A percentile compares a stretch with the other conserved stretches of the same genome.
These are phyloP conservation scores for Desoria tigrina DNA, from an alignment of 2,888 invertebrate species.

Conservation along the genomic window DNA sequence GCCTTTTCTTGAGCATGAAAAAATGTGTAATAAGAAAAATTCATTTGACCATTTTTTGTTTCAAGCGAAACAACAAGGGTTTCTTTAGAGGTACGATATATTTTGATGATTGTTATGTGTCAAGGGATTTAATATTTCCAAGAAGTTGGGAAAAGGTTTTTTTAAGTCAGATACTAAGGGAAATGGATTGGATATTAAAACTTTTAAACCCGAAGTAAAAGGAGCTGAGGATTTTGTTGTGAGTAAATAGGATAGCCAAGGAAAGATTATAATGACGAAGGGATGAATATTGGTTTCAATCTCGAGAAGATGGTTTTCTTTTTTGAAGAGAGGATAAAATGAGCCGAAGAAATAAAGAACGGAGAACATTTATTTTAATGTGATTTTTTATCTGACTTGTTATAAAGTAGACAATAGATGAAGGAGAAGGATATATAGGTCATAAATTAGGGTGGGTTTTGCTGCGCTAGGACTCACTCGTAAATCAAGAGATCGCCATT, in stretches of 20 bases:
- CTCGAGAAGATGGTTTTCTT: constrained; percentile 17
- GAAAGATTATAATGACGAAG: constrained; percentile 14
- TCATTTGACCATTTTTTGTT: constrained; percentile 19
- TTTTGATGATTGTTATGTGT: constrained; percentile 10
- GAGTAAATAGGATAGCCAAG: background rate
- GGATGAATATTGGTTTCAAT: constrained; percentile 25
- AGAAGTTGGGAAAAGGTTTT: constrained; percentile 42
- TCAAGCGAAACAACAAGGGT: constrained; percentile 6
- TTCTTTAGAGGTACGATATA: background rate
- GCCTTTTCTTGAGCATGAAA: background rate
- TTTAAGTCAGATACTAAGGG: too few species aligned
- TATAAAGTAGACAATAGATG: constrained; percentile 46
- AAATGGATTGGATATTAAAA: background rate
- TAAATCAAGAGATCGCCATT: constrained; percentile 50
- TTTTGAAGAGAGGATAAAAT: constrained; percentile 35
- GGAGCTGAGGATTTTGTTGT: background rate
- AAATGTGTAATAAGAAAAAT: constrained; percentile 8
- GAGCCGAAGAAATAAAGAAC: constrained; percentile 46
- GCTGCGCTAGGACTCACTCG: constrained; percentile 34
- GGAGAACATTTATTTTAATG: constrained; percentile 52
- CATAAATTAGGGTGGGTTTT: constrained; percentile 53
- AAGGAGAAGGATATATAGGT: constrained; percentile 48
- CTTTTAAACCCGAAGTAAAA: too few species aligned
- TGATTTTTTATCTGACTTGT: constrained; percentile 48
- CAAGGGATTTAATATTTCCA: constrained; percentile 44